Base-by-base conservation (phyloP, 2,113 vertebrate species). In the Rhizomys pruinosus region DNA sequence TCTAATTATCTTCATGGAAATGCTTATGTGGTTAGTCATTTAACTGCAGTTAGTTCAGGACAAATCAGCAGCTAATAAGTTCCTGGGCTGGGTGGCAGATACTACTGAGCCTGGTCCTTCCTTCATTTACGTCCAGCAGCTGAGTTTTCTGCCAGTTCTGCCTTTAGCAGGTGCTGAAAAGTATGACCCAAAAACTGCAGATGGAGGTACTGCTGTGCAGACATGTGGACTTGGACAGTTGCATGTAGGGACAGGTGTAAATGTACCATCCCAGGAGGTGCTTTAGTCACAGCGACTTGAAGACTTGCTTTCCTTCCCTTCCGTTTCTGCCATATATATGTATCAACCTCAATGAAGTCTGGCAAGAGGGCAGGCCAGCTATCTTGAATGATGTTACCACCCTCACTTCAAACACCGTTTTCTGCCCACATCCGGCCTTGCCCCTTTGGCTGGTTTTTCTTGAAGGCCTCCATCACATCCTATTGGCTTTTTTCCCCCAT, bases 1-100 rank as follows among this genome's bases (percentile, higher is more conserved):
- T 80, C 87, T 78, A 77, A 69, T 88, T 95, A 80, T 91, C 86
- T 92, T 84, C 63, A 8, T 57, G 63, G 55, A 87, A 87, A 91
- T 80, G 73, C 64, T 74, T 52, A n/a, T 47, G 17, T 55, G 7
- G 39, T 73, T 34, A 25, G 34, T 86, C 69, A 66, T 69, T 66
- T 96, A 66, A 52, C 63, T 85, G 20, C 39, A 74, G 5, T 69
- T 19, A 79, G 7, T 71, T 72, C 32, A 80, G 86, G 78, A 66
- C 34, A 86, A 84, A 44, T 76, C 68, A 69, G 17, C 8, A 20
- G 55, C 76, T 86, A 59, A 11, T 61, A 19, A 79, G 55, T 2
- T 68, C 63, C 84, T 81, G 68, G 39, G 2, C 2, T 7, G 61
- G 66, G 84, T n/a, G 19, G 22, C n/a, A 29, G 68, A 42, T 29